These are phyloP conservation scores for Syrista parreyssii DNA, from an alignment of 2,888 invertebrate species.

Conservation along the genomic window DNA sequence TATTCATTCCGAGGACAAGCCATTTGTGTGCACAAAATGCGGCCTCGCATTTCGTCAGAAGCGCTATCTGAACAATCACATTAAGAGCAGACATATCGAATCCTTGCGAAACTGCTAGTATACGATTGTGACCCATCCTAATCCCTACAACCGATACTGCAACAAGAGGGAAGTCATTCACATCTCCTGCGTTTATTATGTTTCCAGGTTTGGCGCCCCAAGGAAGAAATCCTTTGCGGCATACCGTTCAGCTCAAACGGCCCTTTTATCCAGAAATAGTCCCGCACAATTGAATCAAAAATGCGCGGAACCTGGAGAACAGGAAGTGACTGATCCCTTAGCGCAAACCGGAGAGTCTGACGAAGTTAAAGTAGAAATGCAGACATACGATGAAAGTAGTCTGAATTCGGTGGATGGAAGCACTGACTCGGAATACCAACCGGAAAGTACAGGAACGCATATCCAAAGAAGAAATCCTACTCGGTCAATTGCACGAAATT, in stretches of 20 bases:
- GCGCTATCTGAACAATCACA: slow-evolving; percentile 69
- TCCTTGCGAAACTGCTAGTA: slow-evolving; percentile 33
- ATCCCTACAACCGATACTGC: slow-evolving; percentile 4
- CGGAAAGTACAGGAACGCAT: background rate
- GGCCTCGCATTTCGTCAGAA: slow-evolving; percentile 69
- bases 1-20: slow-evolving; percentile 69
- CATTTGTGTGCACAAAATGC: slow-evolving; percentile 67
- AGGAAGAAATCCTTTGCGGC: slow-evolving; percentile 32
- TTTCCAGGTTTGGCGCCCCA: slow-evolving; percentile 45
- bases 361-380: background rate
- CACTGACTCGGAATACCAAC: background rate
- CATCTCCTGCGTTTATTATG: slow-evolving; percentile 44
- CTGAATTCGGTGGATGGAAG: background rate
- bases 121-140: slow-evolving; percentile 9
- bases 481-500: background rate
- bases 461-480: background rate
- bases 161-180: slow-evolving; percentile 24
- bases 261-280: slow-evolving; percentile 22
- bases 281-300: slow-evolving; percentile 3
- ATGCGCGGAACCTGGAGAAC: slow-evolving; percentile 1
- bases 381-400: slow-evolving; percentile 3
- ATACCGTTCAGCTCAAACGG: slow-evolving; percentile 23
- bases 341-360: slow-evolving; percentile 3
- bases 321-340: background rate
- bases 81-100: slow-evolving; percentile 65